Evolutionary conservation across 1,140 invertebrate genomes (phyloP).

Genomic region (Anastrepha ludens): DNA sequence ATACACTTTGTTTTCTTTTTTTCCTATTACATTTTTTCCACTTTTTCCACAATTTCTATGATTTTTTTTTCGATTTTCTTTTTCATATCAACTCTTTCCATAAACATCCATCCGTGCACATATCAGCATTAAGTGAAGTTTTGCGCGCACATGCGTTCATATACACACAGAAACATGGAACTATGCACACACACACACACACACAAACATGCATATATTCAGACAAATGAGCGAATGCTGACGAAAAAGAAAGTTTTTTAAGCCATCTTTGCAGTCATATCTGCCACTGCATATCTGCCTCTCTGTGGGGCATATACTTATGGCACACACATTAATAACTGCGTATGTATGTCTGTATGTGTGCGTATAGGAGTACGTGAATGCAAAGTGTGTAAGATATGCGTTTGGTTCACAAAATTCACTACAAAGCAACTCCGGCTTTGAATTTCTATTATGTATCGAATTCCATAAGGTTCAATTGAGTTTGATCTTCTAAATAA

Average conservation of each 20-base stretch:
- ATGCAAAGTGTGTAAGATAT: neutral
- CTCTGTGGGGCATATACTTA: neutral
- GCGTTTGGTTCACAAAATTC: neutral
- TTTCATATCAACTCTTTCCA: neutral
- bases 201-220: neutral
- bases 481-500: neutral
- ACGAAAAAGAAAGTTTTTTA: slow-evolving; percentile 52
- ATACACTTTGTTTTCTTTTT: neutral
- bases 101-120: neutral
- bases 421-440: neutral
- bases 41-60: slow-evolving; percentile 34
- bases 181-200: neutral
- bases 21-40: neutral
- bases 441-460: neutral
- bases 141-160: slow-evolving; percentile 23
- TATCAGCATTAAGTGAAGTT: slow-evolving; percentile 6
- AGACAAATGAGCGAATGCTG: slow-evolving; percentile 43
- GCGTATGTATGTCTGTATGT: neutral
- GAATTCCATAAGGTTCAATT: neutral
- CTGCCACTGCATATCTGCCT: neutral
- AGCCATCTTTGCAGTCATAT: slow-evolving; percentile 15
- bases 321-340: neutral
- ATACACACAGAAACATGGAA: neutral
- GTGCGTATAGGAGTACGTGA: neutral
- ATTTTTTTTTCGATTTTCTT: neutral